phyloP scores from a whole-genome alignment of 2,797 vertebrate species.

The Discoglossus pictus region DNA sequence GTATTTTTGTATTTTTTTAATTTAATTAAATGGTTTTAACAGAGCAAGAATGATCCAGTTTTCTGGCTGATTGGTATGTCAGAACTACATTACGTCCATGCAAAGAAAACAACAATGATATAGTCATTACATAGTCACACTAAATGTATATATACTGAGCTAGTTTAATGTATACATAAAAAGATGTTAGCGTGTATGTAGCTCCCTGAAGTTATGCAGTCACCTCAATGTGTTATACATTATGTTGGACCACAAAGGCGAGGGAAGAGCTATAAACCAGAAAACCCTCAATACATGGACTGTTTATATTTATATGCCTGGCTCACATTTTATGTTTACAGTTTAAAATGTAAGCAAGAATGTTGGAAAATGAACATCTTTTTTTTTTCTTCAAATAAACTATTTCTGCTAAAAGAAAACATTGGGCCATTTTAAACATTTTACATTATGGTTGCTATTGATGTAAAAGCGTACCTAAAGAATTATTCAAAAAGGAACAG shows the following conservation, averaged over 20 bases:
- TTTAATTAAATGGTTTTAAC: too few species aligned
- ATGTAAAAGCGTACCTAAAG: conserved; percentile 29
- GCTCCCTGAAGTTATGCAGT: conserved; percentile 25
- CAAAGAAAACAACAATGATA: not conserved
- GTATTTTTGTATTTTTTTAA: too few species aligned
- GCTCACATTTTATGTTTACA: conserved; percentile 45
- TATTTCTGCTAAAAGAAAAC: conserved; percentile 30
- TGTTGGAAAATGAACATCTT: conserved; percentile 23
- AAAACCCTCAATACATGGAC: conserved; percentile 35
- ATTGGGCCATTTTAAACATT: conserved; percentile 40
- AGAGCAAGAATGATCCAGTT: too few species aligned
- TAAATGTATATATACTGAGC: not conserved
- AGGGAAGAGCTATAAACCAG: conserved; percentile 29
- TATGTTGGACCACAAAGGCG: conserved; percentile 36
- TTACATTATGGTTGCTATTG: conserved; percentile 19
- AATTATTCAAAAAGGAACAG: conserved; percentile 23
- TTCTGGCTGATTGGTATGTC: too few species aligned
- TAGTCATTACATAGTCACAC: conserved; percentile 13
- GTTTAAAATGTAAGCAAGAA: conserved; percentile 36
- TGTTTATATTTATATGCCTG: conserved; percentile 48
- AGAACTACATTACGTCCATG: not conserved
- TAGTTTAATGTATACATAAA: conserved; percentile 7
- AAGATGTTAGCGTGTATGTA: conserved; percentile 1
- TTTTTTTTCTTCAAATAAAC: conserved; percentile 47
- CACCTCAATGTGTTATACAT: conserved; percentile 47